These are phyloP conservation scores for Ptychochromis oligacanthus DNA, from an alignment of 2,113 vertebrate species.

Conservation along the genomic window DNA sequence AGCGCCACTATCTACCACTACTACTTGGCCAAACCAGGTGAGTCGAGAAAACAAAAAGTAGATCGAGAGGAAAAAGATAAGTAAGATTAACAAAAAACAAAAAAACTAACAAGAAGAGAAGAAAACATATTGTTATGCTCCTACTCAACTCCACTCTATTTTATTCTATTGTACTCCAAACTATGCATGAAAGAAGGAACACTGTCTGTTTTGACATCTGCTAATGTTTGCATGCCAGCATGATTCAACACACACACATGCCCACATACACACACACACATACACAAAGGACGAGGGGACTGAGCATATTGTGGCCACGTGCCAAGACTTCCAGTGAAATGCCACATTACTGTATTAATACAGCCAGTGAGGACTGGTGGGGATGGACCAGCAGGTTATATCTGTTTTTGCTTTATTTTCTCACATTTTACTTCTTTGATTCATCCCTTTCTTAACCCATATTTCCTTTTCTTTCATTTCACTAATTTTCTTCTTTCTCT, in stretches of 20 bases:
- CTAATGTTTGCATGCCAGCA: constrained; percentile 55
- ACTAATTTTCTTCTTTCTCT: not conserved
- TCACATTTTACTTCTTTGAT: not conserved
- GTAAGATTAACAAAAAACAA: not conserved
- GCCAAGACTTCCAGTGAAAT: constrained; percentile 60
- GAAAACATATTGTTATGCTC: not conserved
- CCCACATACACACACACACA: constrained; percentile 13
- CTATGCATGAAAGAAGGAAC: constrained; percentile 28
- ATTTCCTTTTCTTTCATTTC: not conserved
- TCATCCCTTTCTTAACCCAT: not conserved
- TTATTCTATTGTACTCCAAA: constrained; percentile 36
- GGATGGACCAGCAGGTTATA: constrained; percentile 14
- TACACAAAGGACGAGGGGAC: constrained; percentile 33
- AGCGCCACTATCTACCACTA: constrained; percentile 15
- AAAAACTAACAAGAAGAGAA: not conserved
- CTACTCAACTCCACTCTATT: constrained; percentile 29
- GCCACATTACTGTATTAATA: constrained; percentile 52
- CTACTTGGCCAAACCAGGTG: constrained; percentile 66
- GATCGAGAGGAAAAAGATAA: not conserved
- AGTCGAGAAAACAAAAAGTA: constrained; percentile 35
- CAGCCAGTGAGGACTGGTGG: constrained; percentile 7
- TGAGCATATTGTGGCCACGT: constrained; percentile 44
- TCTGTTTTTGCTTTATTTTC: not conserved
- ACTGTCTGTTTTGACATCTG: constrained; percentile 69
- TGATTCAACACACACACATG: constrained; percentile 24